Conservation (phyloP, 2,888 invertebrate genomes). For the Nebria brevicollis region DNA sequence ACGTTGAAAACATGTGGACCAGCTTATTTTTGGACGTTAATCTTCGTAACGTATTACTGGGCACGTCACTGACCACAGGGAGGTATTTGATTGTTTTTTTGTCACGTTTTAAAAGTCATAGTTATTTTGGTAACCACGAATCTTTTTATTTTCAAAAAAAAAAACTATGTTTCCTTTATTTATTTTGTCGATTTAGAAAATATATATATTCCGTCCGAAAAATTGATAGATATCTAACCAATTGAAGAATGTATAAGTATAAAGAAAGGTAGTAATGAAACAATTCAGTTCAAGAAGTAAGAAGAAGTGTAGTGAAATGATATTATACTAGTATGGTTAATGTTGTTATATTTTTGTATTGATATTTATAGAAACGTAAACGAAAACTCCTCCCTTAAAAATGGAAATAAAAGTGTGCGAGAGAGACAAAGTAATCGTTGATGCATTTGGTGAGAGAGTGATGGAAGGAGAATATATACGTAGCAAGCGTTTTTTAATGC, state of each 20-base stretch:
- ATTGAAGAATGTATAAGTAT: too few species aligned
- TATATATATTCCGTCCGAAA: not conserved
- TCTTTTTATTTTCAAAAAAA: not conserved
- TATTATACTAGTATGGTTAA: not conserved
- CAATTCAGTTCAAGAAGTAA: not conserved
- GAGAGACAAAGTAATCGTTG: not conserved
- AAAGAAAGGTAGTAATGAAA: too few species aligned
- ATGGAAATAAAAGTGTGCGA: not conserved
- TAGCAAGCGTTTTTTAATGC: constrained; percentile 14
- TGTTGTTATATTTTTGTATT: not conserved
- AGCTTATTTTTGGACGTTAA: constrained; percentile 34
- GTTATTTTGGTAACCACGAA: constrained; percentile 6
- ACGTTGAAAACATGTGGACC: constrained; percentile 40
- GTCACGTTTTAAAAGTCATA: not conserved
- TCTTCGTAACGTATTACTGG: constrained; percentile 19
- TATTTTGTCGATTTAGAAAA: not conserved
- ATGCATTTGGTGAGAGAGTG: not conserved
- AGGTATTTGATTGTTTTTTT: constrained; percentile 15
- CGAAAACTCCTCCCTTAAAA: not conserved
- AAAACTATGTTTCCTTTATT: not conserved
- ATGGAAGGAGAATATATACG: not conserved
- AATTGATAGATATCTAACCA: too few species aligned
- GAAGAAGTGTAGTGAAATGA: not conserved
- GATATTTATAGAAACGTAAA: not conserved
- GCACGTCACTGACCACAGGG: constrained; percentile 34